Evolutionary conservation across 2,888 invertebrate species (phyloP), one percentile per base, ranked within the genome.

Genomic region (Dichetophora obliterata): DNA sequence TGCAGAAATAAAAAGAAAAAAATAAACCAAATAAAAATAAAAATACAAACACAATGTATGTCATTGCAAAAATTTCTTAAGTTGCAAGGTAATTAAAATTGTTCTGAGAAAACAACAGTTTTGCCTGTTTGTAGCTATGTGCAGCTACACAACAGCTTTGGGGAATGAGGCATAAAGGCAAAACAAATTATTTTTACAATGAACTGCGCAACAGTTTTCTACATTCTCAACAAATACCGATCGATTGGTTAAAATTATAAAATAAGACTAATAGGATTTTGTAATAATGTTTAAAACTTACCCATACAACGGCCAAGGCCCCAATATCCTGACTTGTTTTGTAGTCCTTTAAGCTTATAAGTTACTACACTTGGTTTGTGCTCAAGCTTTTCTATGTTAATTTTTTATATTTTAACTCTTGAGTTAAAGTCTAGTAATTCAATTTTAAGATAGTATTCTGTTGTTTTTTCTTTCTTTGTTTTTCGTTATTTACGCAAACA

Each of bases 271-370:
- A 9, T 8, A 22, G 19, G 22, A 22, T 19, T 57, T 19, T 16
- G 1, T 57, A 68, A 50, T 69, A 27, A 14, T 48, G 8, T 22
- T 16, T 27, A 68, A 69, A 50, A 90, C 91, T 91, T 87, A 91
- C 91, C 91, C 91, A 91, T 91, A 90, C 91, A 91, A 91, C 85
- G 90, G 88, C 88, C 87, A 89, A 89, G 87, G 88, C 89, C 86
- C 87, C 87, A 87, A 89, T 86, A 85, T 84, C 84, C 83, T 83
- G 86, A 85, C 81, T 85, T 85, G 79, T 82, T 81, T 81, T 79
- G 75, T 80, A 81, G 81, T 84, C 82, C 79, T 80, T 77, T 81
- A 79, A 75, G 76, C 79, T 79, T 82, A 77, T 54, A 52, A 74
- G 77, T 79, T 27, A 11, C 34, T 76, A 71, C 72, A 54, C 68